Conservation (phyloP, 2,113 vertebrate species). For the Opisthocomus hoazin region DNA sequence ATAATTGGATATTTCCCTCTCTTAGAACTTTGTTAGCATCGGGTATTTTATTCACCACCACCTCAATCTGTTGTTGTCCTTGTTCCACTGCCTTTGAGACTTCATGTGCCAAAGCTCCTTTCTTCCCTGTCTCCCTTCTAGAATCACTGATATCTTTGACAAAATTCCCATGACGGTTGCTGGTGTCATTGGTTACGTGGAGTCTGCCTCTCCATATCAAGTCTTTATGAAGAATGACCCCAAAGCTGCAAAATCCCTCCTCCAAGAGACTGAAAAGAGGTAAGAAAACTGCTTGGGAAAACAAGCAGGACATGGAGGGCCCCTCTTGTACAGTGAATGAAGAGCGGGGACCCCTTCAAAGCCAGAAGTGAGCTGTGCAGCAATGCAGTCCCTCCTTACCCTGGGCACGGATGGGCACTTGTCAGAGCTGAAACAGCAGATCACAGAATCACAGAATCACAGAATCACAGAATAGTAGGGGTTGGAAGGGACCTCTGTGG, state of each 20-base stretch:
- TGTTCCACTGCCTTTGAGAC: not conserved
- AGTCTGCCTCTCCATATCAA: conserved; percentile 78
- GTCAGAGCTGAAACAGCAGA: not conserved
- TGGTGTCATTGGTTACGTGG: conserved; percentile 71
- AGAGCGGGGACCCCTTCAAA: not conserved
- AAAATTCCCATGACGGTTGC: conserved; percentile 61
- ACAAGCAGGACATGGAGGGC: not conserved
- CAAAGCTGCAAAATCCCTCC: conserved; percentile 65
- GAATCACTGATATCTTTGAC: conserved; percentile 68
- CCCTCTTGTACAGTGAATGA: too few species aligned
- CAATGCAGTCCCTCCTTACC: not conserved
- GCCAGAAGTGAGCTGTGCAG: not conserved
- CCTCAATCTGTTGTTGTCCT: not conserved
- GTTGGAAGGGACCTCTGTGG: too few species aligned
- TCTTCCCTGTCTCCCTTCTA: not conserved
- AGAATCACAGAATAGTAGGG: too few species aligned
- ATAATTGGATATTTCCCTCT: not conserved
- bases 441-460: too few species aligned
- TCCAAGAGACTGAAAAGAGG: conserved; percentile 72
- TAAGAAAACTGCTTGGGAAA: not conserved
- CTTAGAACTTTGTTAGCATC: not conserved
- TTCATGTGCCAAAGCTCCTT: not conserved
- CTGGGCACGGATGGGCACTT: not conserved
- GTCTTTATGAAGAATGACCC: conserved; percentile 61
- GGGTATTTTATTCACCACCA: not conserved